Percentiles rank a stretch among this genome's conserved stretches.
phyloP scores from a whole-genome alignment of 2,888 invertebrate species.

The Calameuta idolon region DNA sequence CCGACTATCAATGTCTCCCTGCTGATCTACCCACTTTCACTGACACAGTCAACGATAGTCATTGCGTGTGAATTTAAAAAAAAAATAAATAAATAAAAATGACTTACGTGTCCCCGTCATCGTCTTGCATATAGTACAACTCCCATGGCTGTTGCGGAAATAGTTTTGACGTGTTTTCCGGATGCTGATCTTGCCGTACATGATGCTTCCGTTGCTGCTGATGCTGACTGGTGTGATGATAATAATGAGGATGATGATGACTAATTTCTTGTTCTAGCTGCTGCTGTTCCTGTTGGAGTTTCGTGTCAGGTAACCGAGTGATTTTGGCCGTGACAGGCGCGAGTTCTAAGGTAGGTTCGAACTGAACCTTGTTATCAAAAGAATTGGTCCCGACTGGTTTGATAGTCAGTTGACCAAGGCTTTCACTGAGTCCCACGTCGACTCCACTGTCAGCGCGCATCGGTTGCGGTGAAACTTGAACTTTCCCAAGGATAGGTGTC shows the following conservation, averaged over 20 bases:
- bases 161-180: slow-evolving; percentile 11
- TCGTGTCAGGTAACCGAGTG: background rate
- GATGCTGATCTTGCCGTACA: background rate
- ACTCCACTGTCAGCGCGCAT: slow-evolving; percentile 79
- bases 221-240: background rate
- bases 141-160: slow-evolving; percentile 69
- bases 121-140: slow-evolving; percentile 80
- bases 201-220: background rate
- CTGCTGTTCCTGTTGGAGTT: slow-evolving; percentile 7
- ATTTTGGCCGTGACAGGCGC: slow-evolving; percentile 36
- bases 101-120: slow-evolving; percentile 93
- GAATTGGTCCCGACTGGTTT: slow-evolving; percentile 63
- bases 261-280: slow-evolving; percentile 28
- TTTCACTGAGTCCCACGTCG: slow-evolving; percentile 73
- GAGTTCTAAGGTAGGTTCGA: slow-evolving; percentile 43
- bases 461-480: slow-evolving; percentile 30
- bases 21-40: background rate
- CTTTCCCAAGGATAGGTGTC: background rate
- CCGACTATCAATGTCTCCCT: background rate
- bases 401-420: slow-evolving; percentile 73
- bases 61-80: no score
- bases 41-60: background rate
- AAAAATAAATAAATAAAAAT: no score
- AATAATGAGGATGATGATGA: background rate
- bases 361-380: slow-evolving; percentile 39